Evolutionary conservation across 37 sponge, comb jelly and placozoan species (phyloP).

Genomic region (Aphrocallistes beatrix): DNA sequence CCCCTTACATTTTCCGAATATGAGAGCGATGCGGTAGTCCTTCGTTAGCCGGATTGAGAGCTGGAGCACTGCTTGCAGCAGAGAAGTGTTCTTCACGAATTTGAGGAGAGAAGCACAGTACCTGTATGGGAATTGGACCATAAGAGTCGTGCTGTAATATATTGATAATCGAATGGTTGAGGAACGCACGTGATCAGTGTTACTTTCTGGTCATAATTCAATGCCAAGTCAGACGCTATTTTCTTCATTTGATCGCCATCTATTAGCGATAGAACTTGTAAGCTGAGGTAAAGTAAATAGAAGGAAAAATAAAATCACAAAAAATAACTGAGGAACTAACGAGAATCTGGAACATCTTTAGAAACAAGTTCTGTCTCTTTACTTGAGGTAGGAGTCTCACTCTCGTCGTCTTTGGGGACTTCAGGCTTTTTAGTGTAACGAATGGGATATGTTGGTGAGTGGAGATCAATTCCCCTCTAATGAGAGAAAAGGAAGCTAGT

Average conservation of each 20-base stretch:
- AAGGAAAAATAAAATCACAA: not conserved
- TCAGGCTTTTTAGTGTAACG: not conserved
- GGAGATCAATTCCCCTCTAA: not conserved
- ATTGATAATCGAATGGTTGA: too few relatives aligned
- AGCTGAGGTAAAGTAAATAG: not conserved
- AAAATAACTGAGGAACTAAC: not conserved
- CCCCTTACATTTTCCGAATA: constrained; percentile 67
- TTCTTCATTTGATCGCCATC: not conserved
- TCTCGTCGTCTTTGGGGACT: not conserved
- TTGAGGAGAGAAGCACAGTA: not conserved
- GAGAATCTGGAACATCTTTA: not conserved
- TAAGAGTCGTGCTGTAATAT: too few relatives aligned
- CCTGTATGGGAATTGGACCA: not conserved
- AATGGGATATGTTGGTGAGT: not conserved
- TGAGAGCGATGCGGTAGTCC: constrained; percentile 37
- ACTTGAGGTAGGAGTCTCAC: not conserved
- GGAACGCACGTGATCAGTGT: not conserved
- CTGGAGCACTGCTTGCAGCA: constrained; percentile 61
- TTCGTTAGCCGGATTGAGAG: constrained; percentile 73
- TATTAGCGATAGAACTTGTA: not conserved
- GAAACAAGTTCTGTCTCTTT: not conserved
- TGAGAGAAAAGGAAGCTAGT: not conserved
- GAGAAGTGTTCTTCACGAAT: constrained; percentile 21
- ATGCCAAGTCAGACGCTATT: not conserved
- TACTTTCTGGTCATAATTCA: constrained; percentile 8